Conservation (phyloP, 2,888 invertebrate species). For the Fragum sueziense region DNA sequence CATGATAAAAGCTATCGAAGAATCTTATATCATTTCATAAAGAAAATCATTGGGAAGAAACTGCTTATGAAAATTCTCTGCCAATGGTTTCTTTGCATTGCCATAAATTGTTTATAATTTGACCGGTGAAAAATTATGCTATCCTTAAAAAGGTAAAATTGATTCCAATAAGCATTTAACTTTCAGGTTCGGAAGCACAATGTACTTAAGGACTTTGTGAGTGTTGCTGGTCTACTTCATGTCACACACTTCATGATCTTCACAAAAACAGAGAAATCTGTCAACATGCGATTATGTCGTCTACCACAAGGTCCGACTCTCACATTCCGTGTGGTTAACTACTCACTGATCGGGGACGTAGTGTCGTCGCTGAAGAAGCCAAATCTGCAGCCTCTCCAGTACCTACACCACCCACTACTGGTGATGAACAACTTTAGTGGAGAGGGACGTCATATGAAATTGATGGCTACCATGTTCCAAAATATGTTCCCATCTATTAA, state of each 20-base stretch:
- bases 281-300: conserved; percentile 91
- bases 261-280: conserved; percentile 89
- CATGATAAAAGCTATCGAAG: no score
- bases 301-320: conserved; percentile 96
- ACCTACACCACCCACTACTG: conserved; percentile 93
- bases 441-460: conserved; percentile 85
- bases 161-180: no score
- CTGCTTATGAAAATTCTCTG: no score
- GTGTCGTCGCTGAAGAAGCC: conserved; percentile 93
- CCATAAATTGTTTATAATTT: no score
- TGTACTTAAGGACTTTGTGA: conserved; percentile 97
- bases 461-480: conserved; percentile 98
- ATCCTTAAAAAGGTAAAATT: no score
- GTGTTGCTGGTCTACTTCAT: conserved; percentile 93
- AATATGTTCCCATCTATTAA: conserved; percentile 99
- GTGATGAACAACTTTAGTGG: conserved; percentile 90
- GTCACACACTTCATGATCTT: conserved; percentile 96
- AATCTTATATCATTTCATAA: no score
- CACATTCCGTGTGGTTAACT: conserved; percentile 91
- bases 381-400: conserved; percentile 85
- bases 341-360: conserved; percentile 92
- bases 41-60: no score
- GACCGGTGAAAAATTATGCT: no score
- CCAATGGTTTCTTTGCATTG: no score
- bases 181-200: conserved; percentile 92